Evolutionary conservation across 2,797 vertebrate species (phyloP).

Genomic region (Benthosema pterotum): DNA sequence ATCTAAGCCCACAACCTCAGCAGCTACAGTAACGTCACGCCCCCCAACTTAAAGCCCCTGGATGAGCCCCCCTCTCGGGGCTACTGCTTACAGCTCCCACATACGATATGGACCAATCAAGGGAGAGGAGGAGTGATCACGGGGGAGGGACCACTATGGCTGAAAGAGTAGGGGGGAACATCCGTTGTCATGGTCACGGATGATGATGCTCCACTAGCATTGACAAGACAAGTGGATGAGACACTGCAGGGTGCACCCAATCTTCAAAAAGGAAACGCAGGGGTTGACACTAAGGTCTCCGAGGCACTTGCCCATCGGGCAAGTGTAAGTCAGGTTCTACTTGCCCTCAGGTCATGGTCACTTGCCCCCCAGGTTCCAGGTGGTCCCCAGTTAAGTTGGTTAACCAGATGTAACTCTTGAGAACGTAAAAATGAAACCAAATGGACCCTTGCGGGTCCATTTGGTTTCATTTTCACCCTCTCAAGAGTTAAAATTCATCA

Average conservation of each 20-base stretch:
- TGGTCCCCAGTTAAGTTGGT: no score
- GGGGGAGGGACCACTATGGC: conserved; percentile 53
- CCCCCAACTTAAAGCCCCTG: conserved; percentile 56
- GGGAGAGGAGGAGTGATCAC: conserved; percentile 51
- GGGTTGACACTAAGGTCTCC: no score
- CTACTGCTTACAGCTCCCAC: conserved; percentile 51
- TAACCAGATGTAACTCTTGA: no score
- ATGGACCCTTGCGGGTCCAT: no score
- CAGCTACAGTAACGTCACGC: conserved; percentile 27
- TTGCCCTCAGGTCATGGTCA: no score
- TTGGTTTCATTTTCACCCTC: no score
- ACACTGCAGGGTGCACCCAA: conserved; percentile 54
- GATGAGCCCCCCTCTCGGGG: conserved; percentile 45
- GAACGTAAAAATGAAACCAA: no score
- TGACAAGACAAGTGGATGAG: conserved; percentile 66
- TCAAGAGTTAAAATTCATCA: no score
- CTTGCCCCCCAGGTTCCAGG: no score
- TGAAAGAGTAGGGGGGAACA: conserved; percentile 46
- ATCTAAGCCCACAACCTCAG: conserved; percentile 53
- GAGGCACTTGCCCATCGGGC: no score
- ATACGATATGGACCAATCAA: conserved; percentile 58
- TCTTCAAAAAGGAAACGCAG: conserved; percentile 39
- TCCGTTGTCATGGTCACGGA: conserved; percentile 73
- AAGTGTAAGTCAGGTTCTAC: no score
- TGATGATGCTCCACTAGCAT: conserved; percentile 70